Evolutionary conservation across 2,888 invertebrate species (phyloP).

Genomic region (Polydrusus cervinus): DNA sequence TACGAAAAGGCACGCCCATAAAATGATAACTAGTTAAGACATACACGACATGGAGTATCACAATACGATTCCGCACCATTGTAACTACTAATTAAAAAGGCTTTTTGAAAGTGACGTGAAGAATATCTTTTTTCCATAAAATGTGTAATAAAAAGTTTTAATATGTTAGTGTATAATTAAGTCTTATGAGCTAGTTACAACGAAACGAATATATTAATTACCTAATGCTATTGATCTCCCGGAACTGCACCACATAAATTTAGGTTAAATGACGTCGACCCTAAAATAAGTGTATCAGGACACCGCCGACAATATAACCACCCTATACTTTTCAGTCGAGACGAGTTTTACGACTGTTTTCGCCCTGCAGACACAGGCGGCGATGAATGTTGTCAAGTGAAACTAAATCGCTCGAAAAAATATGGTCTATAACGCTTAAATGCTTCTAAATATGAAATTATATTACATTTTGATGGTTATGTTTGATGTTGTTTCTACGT

Average conservation of each 20-base stretch:
- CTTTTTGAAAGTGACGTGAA: no score
- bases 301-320: constrained; percentile 2
- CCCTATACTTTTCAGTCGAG: constrained; percentile 19
- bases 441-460: constrained; percentile 16
- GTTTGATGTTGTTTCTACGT: constrained; percentile 1
- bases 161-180: no score
- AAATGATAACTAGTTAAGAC: no score
- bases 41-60: no score
- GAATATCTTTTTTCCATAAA: no score
- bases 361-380: constrained; percentile 13
- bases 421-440: constrained; percentile 8
- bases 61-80: no score
- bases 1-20: no score
- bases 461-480: constrained; percentile 19
- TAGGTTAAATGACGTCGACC: constrained; percentile 19
- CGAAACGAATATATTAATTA: not conserved
- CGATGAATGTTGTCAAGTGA: constrained; percentile 6
- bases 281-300: constrained; percentile 20
- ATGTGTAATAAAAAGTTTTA: no score
- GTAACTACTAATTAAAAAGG: no score
- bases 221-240: not conserved
- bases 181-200: no score
- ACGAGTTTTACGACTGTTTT: constrained; percentile 22
- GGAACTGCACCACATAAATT: constrained; percentile 14
- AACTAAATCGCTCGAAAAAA: constrained; percentile 17